phyloP scores from a whole-genome alignment of 2,797 vertebrate species.

The Momotus momota region DNA sequence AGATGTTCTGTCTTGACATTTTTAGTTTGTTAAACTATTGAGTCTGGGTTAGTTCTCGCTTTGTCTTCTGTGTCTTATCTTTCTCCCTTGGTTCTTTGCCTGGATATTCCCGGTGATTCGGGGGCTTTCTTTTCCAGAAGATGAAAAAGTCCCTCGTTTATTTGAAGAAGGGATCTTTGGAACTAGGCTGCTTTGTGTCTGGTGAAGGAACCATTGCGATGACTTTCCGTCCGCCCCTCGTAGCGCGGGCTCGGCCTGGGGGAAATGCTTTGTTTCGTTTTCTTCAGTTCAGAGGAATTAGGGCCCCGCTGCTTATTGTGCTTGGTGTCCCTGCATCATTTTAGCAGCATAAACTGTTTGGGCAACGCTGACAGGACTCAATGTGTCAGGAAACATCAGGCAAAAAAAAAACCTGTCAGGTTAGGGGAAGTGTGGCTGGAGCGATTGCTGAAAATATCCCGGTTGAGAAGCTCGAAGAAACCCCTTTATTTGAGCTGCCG shows the following conservation, averaged over 20 bases:
- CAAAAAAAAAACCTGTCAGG: background rate
- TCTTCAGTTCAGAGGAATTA: background rate
- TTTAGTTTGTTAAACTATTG: background rate
- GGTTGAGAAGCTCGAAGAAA: background rate
- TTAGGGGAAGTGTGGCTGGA: slow-evolving; percentile 34
- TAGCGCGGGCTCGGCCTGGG: background rate
- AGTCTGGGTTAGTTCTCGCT: background rate
- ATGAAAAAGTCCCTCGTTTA: background rate
- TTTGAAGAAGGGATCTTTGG: background rate
- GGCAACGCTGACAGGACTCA: background rate
- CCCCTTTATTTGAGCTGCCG: background rate
- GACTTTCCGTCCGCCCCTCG: background rate
- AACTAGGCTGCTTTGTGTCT: background rate
- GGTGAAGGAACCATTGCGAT: background rate
- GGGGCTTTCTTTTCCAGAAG: background rate
- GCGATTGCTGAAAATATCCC: slow-evolving; percentile 50
- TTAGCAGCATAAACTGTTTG: background rate
- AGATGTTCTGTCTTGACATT: background rate
- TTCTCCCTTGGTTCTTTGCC: background rate
- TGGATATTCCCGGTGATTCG: background rate
- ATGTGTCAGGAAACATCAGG: slow-evolving; percentile 30
- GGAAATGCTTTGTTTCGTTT: background rate
- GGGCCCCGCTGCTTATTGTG: background rate
- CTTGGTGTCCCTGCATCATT: background rate
- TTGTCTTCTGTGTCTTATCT: background rate